Conservation (phyloP, 2,113 vertebrate species). For the Nymphicus hollandicus region DNA sequence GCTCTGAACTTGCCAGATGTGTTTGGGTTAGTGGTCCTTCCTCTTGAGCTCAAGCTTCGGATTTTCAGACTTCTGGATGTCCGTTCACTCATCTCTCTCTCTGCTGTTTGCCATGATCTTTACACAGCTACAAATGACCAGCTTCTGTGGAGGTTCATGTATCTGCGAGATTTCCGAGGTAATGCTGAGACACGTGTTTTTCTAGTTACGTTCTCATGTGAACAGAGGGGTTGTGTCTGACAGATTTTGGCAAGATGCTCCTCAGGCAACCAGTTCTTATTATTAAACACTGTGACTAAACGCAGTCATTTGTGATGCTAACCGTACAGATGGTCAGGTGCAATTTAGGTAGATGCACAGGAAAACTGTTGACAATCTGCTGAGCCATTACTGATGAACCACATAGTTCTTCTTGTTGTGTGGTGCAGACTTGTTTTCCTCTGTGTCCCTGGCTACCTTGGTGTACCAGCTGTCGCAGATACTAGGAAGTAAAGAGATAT, state of each 20-base stretch:
- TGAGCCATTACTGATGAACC: neutral
- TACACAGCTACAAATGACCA: slow-evolving; percentile 77
- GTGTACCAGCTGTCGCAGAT: neutral
- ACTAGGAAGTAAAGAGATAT: neutral
- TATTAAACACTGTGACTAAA: neutral
- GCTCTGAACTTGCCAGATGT: slow-evolving; percentile 88
- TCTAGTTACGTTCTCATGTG: neutral
- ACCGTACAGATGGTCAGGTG: neutral
- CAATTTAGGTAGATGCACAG: neutral
- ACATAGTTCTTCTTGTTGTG: neutral
- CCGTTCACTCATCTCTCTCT: slow-evolving; percentile 79
- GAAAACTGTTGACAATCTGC: neutral
- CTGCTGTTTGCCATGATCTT: slow-evolving; percentile 81
- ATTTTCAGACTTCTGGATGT: slow-evolving; percentile 88
- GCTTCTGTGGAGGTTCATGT: slow-evolving; percentile 90
- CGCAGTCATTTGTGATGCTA: neutral
- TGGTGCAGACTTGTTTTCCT: neutral
- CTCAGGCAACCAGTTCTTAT: neutral
- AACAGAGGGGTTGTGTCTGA: neutral
- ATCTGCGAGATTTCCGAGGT: slow-evolving; percentile 87
- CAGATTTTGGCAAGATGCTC: neutral
- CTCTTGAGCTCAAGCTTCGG: slow-evolving; percentile 88
- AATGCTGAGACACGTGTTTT: neutral
- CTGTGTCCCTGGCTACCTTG: neutral
- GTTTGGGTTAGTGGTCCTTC: slow-evolving; percentile 88